Conservation (phyloP, 2,113 vertebrate genomes). For the Benitochromis conjunctus region DNA sequence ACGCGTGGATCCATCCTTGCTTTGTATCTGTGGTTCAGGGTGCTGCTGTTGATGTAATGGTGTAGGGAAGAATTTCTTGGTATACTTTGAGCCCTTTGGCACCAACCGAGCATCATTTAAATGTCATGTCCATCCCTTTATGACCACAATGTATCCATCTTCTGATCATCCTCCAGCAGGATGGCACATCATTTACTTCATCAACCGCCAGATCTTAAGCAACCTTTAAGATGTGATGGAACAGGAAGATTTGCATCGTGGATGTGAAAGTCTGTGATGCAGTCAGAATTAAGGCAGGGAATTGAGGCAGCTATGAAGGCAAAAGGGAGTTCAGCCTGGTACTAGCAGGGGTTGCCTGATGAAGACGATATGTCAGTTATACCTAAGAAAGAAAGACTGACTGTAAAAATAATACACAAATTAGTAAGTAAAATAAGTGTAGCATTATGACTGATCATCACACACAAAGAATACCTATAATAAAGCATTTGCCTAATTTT, state of each 20-base stretch:
- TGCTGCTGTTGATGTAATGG: neutral
- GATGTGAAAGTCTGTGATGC: neutral
- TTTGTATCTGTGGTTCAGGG: accelerated
- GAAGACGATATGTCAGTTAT: neutral
- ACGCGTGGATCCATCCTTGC: neutral
- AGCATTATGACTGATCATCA: neutral
- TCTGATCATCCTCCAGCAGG: neutral
- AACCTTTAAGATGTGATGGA: neutral
- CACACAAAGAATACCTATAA: neutral
- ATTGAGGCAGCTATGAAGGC: neutral
- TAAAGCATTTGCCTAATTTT: neutral
- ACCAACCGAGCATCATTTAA: neutral
- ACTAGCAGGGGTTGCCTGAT: neutral
- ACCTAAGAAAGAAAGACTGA: neutral
- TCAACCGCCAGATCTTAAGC: neutral
- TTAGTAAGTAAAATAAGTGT: neutral
- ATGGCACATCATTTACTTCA: neutral
- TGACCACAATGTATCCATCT: neutral
- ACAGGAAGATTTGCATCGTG: neutral
- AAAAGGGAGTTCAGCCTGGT: neutral
- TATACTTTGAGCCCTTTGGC: neutral
- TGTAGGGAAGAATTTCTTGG: neutral
- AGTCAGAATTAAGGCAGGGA: neutral
- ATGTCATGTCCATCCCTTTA: neutral
- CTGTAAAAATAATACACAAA: neutral